Evolutionary conservation across 1,140 invertebrate species (phyloP), one percentile per base, ranked within the genome.

Genomic region (Bombus affinis): DNA sequence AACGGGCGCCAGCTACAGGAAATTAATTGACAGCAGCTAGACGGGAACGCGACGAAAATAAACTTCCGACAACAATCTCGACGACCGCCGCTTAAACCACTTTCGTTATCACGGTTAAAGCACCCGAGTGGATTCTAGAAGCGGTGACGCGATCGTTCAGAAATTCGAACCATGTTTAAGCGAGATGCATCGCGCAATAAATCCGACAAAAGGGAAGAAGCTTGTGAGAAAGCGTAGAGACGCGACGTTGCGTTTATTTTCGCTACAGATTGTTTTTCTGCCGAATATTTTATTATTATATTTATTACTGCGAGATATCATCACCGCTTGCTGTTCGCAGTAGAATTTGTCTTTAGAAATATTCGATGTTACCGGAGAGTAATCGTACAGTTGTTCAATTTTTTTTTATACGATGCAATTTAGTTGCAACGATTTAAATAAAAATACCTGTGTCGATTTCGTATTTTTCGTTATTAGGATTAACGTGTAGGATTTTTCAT

Each of bases 61-160:
- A 77, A 77, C 81, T 39, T 68, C 15, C 72, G 32, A 83, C 65
- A 15, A n/a, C 42, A 47, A 83, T 83, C 42, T 70, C 25, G 35
- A 25, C 25, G 42, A 10, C 3, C 25, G 18, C 35, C 15, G 42
- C 35, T 42, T n/a, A 62, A 62, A 35, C 79, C 68, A 42, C 70
- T 81, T 53, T 83, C 72, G 59, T 83, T 83, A 76, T 83, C 81
- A 66, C 35, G 81, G 35, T 76, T 82, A 82, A 83, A 35, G 35
- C 44, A 37, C n/a, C 35, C 39, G 28, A 84, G 75, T 32, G 66
- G 62, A 68, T 83, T 70, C 73, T 77, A 68, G 81, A n/a, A 32
- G 47, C 75, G 62, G 62, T 83, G 81, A 83, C 81, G 72, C 59
- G 44, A 83, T 66, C 81, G 59, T 66, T 66, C 25, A 37, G 72